Conservation (phyloP, 2,797 vertebrate species). For the Anguilla anguilla region DNA sequence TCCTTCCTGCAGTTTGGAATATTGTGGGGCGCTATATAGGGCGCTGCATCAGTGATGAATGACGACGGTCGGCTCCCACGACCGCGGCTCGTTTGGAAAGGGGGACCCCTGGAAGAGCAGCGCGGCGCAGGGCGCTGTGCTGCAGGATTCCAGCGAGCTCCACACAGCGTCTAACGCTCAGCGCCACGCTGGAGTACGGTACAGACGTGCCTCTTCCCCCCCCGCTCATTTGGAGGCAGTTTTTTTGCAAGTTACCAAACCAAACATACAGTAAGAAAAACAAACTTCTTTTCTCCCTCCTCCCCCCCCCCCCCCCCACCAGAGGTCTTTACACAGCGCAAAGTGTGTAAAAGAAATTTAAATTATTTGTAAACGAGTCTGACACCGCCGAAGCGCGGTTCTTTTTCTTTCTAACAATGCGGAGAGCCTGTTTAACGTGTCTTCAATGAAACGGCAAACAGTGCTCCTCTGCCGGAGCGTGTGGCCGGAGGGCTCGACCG, state of each 20-base stretch:
- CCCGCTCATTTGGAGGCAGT: background rate
- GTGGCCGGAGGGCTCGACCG: background rate
- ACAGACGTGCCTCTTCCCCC: background rate
- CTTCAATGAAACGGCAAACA: background rate
- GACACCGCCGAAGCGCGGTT: background rate
- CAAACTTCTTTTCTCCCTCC: background rate
- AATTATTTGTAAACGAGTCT: background rate
- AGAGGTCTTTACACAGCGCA: background rate
- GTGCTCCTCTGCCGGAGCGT: background rate
- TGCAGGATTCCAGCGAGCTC: background rate
- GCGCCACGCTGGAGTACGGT: background rate
- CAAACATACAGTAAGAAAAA: background rate
- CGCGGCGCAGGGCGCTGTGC: background rate
- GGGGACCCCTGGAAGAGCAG: conserved; percentile 9
- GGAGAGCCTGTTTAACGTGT: background rate
- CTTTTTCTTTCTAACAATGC: background rate
- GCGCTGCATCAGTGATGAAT: background rate
- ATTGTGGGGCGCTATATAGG: conserved; percentile 1
- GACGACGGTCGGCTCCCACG: background rate
- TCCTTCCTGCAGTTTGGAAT: conserved; percentile 20
- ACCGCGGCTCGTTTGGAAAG: background rate
- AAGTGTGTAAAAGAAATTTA: background rate
- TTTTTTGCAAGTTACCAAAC: background rate
- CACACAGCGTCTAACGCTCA: background rate
- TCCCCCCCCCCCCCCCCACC: too few relatives aligned